These are phyloP conservation scores for Dryobates pubescens DNA, from an alignment of 2,797 vertebrate species.

Conservation along the genomic window DNA sequence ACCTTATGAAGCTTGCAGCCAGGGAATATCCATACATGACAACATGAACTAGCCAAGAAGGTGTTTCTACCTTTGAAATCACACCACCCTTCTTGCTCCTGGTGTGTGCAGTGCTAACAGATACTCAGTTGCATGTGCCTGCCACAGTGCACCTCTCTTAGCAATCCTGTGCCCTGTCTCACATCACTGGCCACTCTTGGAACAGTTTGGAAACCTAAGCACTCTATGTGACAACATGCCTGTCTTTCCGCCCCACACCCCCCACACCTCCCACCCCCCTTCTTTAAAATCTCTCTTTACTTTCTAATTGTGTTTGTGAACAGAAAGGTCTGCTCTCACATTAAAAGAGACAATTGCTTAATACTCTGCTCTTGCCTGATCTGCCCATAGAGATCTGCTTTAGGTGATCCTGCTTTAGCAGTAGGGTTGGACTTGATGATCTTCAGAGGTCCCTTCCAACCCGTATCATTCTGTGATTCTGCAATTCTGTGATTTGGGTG, in stretches of 20 bases:
- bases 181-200: not conserved
- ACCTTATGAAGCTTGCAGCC: not conserved
- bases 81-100: not conserved
- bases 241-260: not conserved
- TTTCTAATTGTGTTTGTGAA: not conserved
- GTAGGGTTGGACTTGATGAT: too few relatives aligned
- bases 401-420: too few relatives aligned
- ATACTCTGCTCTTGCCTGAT: not conserved
- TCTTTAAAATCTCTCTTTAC: not conserved
- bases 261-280: too few relatives aligned
- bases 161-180: fast-evolving
- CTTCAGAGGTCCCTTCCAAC: too few relatives aligned
- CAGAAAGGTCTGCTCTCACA: not conserved
- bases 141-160: fast-evolving
- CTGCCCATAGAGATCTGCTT: not conserved
- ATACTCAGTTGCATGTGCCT: fast-evolving
- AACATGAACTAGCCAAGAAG: not conserved
- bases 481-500: not conserved
- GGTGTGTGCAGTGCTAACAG: not conserved
- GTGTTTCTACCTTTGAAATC: not conserved
- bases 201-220: not conserved
- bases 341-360: not conserved
- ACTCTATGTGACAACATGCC: too few relatives aligned
- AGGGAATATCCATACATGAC: not conserved
- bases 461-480: too few relatives aligned